Conservation (phyloP, 2,113 vertebrate species). For the Acinonyx jubatus region DNA sequence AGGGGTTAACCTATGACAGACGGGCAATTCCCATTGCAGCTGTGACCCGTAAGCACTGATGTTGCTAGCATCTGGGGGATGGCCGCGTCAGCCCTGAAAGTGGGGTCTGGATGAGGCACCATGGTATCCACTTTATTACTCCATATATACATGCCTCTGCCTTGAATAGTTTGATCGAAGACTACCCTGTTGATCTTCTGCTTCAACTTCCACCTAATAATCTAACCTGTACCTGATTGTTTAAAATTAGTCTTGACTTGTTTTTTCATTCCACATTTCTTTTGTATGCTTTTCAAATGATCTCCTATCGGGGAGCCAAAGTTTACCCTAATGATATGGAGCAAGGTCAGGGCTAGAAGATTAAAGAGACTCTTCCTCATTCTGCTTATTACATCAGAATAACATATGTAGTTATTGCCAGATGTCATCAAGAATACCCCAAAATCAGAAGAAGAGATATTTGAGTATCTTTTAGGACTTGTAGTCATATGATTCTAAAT, state of each 20-base stretch:
- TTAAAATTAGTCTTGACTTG: background rate
- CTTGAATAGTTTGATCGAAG: background rate
- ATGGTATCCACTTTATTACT: background rate
- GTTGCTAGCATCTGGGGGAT: background rate
- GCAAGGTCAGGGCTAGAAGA: background rate
- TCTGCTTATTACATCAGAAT: background rate
- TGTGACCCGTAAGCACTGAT: background rate
- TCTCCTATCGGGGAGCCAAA: background rate
- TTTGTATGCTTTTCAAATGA: background rate
- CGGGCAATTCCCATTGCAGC: background rate
- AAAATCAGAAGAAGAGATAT: background rate
- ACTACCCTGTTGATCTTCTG: background rate
- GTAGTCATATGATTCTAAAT: background rate
- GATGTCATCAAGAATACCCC: background rate
- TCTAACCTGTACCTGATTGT: background rate
- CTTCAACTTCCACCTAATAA: background rate
- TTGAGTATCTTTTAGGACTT: background rate
- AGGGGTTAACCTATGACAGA: background rate
- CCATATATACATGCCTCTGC: background rate
- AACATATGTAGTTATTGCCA: background rate
- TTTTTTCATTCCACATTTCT: background rate
- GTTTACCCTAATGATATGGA: background rate
- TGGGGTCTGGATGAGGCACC: background rate
- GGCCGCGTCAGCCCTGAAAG: fast-evolving
- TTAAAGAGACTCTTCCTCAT: background rate